Percentiles rank a stretch among this genome's conserved stretches.
phyloP scores from a whole-genome alignment of 2,888 invertebrate genomes.

The Petrolisthes manimaculis region DNA sequence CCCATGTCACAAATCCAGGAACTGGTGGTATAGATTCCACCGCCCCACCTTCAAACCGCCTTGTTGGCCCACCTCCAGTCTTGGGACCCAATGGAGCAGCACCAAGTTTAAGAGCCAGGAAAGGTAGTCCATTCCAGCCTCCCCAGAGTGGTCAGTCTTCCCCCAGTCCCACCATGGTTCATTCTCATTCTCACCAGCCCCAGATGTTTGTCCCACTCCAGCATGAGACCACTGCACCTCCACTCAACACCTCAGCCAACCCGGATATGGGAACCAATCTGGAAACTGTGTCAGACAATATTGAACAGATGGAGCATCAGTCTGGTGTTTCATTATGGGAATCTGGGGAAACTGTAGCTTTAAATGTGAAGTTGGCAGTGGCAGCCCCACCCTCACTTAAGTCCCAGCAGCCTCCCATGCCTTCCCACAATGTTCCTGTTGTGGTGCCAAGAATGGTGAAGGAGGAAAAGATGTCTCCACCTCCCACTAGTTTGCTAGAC shows the following conservation, averaged over 20 bases:
- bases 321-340: constrained; percentile 31
- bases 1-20: background rate
- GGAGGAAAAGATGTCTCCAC: constrained; percentile 32
- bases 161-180: background rate
- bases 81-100: constrained; percentile 53
- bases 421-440: constrained; percentile 41
- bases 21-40: constrained; percentile 36
- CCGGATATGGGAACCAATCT: constrained; percentile 38
- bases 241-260: background rate
- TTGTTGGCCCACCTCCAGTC: constrained; percentile 38
- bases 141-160: constrained; percentile 18
- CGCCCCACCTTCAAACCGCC: constrained; percentile 25
- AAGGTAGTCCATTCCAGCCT: constrained; percentile 65
- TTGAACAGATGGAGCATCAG: constrained; percentile 29
- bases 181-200: background rate
- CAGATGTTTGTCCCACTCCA: constrained; percentile 26
- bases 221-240: background rate
- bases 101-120: constrained; percentile 52
- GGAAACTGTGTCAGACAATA: constrained; percentile 45
- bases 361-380: constrained; percentile 45
- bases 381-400: constrained; percentile 52
- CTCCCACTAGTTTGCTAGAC: constrained; percentile 14
- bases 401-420: background rate
- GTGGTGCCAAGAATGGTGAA: constrained; percentile 50
- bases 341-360: constrained; percentile 1